Conservation (phyloP, 2,888 invertebrate genomes). For the Pimpla rufipes region DNA sequence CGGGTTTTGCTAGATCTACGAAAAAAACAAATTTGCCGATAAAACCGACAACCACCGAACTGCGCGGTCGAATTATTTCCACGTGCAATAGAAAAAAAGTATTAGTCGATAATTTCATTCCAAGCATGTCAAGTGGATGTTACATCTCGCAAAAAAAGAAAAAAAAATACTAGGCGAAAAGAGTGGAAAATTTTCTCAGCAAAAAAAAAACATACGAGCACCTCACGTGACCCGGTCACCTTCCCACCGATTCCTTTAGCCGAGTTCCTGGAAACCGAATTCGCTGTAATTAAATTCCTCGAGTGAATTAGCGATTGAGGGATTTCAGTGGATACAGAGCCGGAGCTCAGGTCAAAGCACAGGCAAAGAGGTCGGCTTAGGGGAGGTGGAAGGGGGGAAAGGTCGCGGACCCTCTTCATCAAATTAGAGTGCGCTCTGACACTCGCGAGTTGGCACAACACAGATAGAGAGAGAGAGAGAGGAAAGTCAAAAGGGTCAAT, state of each 20-base stretch:
- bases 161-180: neutral
- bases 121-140: constrained; percentile 1
- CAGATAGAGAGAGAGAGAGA: no score
- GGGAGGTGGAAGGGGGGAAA: neutral
- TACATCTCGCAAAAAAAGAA: neutral
- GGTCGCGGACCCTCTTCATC: constrained; percentile 47
- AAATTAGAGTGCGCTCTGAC: constrained; percentile 59
- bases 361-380: no score
- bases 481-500: constrained; percentile 66
- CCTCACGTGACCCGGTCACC: neutral
- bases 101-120: constrained; percentile 1
- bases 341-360: constrained; percentile 24
- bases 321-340: constrained; percentile 26
- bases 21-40: no score
- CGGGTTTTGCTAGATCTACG: no score
- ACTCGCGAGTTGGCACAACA: constrained; percentile 46
- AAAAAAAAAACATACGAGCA: neutral
- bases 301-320: constrained; percentile 34
- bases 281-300: constrained; percentile 29
- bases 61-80: neutral
- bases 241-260: neutral
- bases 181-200: neutral
- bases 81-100: neutral
- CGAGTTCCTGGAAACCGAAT: constrained; percentile 15
- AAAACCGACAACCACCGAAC: neutral